phyloP scores from a whole-genome alignment of 2,797 vertebrate species.

The Mycteria americana region DNA sequence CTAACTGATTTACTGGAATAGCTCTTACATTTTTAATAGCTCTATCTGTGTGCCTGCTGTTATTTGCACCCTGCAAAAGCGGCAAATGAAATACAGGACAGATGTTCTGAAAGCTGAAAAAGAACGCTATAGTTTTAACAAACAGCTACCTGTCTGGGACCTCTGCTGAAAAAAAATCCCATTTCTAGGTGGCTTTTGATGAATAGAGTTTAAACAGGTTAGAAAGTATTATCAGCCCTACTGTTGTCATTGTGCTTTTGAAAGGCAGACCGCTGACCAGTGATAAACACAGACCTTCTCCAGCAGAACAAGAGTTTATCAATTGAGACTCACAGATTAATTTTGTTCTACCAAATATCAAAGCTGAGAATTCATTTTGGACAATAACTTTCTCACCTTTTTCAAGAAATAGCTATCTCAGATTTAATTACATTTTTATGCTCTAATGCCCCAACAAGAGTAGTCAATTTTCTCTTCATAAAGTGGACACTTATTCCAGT shows the following conservation, averaged over 20 bases:
- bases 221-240: neutral
- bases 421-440: neutral
- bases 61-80: conserved; percentile 52
- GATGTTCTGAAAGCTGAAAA: conserved; percentile 33
- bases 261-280: neutral
- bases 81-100: conserved; percentile 38
- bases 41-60: conserved; percentile 47
- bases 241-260: neutral
- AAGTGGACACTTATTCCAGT: neutral
- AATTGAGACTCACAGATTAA: neutral
- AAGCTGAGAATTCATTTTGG: neutral
- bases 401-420: neutral
- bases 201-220: neutral
- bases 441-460: neutral
- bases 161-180: neutral
- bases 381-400: neutral
- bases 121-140: neutral
- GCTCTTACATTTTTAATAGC: conserved; percentile 72
- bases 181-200: neutral
- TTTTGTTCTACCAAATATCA: neutral
- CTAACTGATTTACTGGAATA: conserved; percentile 63
- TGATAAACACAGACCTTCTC: neutral
- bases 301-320: neutral
- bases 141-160: neutral
- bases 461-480: neutral